Evolutionary conservation across 2,888 invertebrate genomes (phyloP), one percentile per base, ranked within the genome.

Genomic region (Drosophila melanocephala): DNA sequence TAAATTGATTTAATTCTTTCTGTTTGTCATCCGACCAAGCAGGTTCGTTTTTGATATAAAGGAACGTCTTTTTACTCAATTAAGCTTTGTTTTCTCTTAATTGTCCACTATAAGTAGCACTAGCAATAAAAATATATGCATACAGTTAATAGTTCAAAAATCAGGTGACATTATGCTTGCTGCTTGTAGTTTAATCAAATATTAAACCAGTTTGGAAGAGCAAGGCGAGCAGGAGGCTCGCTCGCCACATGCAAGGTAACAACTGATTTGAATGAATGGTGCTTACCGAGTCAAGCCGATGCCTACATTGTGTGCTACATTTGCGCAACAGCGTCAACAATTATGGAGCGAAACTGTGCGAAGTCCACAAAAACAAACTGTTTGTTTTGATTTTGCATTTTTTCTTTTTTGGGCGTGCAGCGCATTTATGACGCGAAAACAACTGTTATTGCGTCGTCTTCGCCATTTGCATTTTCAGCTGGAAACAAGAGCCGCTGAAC

Each of bases 151-250:
- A 47, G 22, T 4, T 5, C 26, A 12, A 47, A 30, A 16, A 52
- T 28, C 47, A 58, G 58, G 58, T 58, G 58, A 44, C 26, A 58
- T 44, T 58, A 58, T 33, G 58, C 32, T 22, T 57, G 42, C 10
- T 32, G 42, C 19, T 32, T 33, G 44, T 58, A 32, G 32, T 26
- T 44, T 19, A 42, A 26, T 44, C 16, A 44, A 35, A 42, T 42
- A 35, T 32, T 35, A 62, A 67, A 67, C 67, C 67, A 39, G 67
- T 67, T 67, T 28, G 28, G 56, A 26, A 50, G 66, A 50, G 47
- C 79, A 79, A 79, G 79, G 82, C 82, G 73, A 82, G 47, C 82
- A 66, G 81, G 81, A 79, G 81, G 81, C 81, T 81, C 81, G 81
- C 51, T 72, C 65, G 65, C 32, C 65, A 56, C 55, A 12, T 30